Conservation (phyloP, 2,888 invertebrate species). For the Rhopalosiphum nymphaeae region DNA sequence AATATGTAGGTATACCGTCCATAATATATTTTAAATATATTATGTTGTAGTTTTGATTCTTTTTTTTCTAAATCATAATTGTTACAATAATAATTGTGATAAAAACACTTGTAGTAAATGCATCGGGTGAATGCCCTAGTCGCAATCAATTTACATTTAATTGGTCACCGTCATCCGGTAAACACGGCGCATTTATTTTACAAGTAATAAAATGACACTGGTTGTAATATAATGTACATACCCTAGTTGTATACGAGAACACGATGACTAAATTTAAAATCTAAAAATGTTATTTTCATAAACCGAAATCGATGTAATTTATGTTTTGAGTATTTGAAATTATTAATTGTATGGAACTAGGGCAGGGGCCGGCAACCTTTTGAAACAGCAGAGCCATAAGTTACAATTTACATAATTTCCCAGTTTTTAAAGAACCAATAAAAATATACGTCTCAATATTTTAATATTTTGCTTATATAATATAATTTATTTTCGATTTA, state of each 20-base stretch:
- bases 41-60: not conserved
- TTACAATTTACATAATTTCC: too few species aligned
- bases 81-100: not conserved
- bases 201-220: not conserved
- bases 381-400: too few species aligned
- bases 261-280: not conserved
- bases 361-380: not conserved
- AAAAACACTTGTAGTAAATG: not conserved
- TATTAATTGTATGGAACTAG: not conserved
- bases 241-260: not conserved
- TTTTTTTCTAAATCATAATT: not conserved
- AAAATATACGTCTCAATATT: too few species aligned
- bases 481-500: too few species aligned
- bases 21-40: not conserved
- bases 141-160: not conserved
- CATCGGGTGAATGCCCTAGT: not conserved
- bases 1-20: not conserved
- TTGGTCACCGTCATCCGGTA: not conserved
- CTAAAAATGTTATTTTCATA: not conserved
- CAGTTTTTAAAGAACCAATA: too few species aligned
- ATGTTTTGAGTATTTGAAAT: not conserved
- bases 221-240: not conserved
- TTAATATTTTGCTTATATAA: too few species aligned
- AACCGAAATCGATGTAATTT: not conserved
- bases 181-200: not conserved